Conservation (phyloP, 2,113 vertebrate species). For the Sapayoa aenigma region DNA sequence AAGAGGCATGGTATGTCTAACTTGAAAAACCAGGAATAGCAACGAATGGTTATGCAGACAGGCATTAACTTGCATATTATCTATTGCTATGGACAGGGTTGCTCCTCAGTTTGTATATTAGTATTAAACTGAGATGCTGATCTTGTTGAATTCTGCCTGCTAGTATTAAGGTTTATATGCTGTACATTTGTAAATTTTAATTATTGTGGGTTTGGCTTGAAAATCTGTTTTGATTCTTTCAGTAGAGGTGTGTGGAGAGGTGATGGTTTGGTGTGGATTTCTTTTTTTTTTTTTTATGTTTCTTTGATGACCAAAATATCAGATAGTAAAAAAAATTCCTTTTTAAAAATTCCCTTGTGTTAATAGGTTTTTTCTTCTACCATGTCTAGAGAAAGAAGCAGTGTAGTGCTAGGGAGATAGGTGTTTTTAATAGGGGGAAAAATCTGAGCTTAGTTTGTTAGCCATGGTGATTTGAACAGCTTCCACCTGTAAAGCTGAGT, state of each 20-base stretch:
- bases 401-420: background rate
- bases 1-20: background rate
- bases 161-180: background rate
- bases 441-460: background rate
- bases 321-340: background rate
- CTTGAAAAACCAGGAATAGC: background rate
- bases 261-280: background rate
- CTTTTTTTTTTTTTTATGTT: background rate
- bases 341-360: rapidly evolving
- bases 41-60: background rate
- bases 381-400: background rate
- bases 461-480: background rate
- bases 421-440: background rate
- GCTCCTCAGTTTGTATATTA: background rate
- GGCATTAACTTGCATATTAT: background rate
- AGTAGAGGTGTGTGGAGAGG: background rate
- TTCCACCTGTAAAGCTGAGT: background rate
- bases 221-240: background rate
- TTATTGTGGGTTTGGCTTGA: background rate
- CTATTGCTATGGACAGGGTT: background rate
- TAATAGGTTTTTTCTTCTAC: background rate
- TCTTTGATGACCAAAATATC: background rate
- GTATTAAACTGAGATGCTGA: background rate
- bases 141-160: background rate
- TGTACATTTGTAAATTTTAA: background rate